Evolutionary conservation across 2,888 invertebrate species (phyloP).

Genomic region (Dinocampus coccinellae): DNA sequence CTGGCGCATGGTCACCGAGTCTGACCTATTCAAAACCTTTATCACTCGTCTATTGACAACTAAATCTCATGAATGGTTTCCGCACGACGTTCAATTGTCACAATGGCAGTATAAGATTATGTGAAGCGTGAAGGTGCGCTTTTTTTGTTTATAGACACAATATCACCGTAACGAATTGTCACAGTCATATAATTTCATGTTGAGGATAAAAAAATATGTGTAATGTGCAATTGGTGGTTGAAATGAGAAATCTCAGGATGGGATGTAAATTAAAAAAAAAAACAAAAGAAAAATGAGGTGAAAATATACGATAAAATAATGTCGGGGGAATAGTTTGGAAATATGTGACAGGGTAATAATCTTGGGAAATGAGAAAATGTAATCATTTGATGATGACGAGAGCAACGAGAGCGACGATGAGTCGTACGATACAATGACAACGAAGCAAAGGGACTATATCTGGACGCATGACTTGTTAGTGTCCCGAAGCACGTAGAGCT

Average conservation of each 20-base stretch:
- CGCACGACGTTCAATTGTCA: neutral
- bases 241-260: neutral
- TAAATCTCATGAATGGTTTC: neutral
- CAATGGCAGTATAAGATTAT: neutral
- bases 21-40: constrained; percentile 19
- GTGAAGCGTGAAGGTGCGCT: neutral
- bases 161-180: neutral
- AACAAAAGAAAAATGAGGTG: neutral
- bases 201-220: too few relatives aligned
- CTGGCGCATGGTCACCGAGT: constrained; percentile 25
- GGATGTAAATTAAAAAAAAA: too few relatives aligned
- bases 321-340: neutral
- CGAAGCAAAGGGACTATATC: constrained; percentile 6
- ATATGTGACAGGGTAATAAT: neutral
- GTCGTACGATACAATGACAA: too few relatives aligned
- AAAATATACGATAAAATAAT: neutral
- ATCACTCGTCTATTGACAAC: neutral
- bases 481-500: constrained; percentile 43
- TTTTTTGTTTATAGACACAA: neutral
- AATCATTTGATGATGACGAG: constrained; percentile 2
- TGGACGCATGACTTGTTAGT: constrained; percentile 24
- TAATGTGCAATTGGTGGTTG: too few relatives aligned
- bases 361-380: neutral
- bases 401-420: neutral
- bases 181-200: too few relatives aligned